Conservation (phyloP, 2,888 invertebrate genomes). For the Hesperia comma region DNA sequence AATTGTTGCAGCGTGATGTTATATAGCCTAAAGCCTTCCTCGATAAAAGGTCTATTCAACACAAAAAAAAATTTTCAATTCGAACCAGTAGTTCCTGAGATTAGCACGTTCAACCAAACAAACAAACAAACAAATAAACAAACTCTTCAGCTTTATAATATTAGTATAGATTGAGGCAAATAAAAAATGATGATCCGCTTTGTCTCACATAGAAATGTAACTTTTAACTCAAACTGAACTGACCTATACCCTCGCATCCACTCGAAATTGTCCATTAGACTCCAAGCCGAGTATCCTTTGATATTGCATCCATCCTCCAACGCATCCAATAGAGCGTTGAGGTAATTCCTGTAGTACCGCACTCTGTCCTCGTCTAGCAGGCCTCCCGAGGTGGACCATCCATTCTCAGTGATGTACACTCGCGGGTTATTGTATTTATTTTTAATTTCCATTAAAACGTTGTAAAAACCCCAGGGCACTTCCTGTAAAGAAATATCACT, state of each 20-base stretch:
- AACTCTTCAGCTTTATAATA: no score
- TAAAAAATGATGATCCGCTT: no score
- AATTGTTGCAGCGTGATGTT: no score
- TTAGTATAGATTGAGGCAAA: no score
- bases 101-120: no score
- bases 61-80: no score
- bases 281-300: slow-evolving; percentile 84
- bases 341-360: slow-evolving; percentile 66
- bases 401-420: slow-evolving; percentile 85
- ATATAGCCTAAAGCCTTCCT: no score
- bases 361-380: slow-evolving; percentile 77
- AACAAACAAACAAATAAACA: no score
- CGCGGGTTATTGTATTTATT: slow-evolving; percentile 80
- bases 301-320: slow-evolving; percentile 75
- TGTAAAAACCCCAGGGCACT: slow-evolving; percentile 85
- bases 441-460: slow-evolving; percentile 79
- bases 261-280: slow-evolving; percentile 87
- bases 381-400: slow-evolving; percentile 78
- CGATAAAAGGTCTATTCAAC: no score
- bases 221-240: slow-evolving; percentile 50
- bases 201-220: no score
- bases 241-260: slow-evolving; percentile 85
- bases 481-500: slow-evolving; percentile 62
- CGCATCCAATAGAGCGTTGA: slow-evolving; percentile 74
- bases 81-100: no score